These are phyloP conservation scores for Steinernema hermaphroditum DNA, from an alignment of 2,888 invertebrate genomes.

Conservation along the genomic window DNA sequence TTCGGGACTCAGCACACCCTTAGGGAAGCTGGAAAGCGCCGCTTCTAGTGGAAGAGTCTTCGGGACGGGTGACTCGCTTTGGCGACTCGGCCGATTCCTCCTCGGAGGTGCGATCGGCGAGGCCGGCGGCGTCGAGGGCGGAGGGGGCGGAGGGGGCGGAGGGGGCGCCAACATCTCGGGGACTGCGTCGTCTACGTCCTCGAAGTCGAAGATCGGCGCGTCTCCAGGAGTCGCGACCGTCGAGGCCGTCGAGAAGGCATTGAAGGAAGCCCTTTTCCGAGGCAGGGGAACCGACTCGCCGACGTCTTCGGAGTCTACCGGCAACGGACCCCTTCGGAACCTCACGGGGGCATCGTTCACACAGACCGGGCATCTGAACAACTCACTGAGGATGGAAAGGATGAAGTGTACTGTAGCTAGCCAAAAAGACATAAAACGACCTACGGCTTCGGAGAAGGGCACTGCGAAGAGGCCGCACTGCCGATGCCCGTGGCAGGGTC, in stretches of 20 bases:
- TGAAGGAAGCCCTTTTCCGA: conserved; percentile 9
- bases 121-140: neutral
- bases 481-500: neutral
- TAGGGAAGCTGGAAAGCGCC: too few relatives aligned
- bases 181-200: neutral
- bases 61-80: neutral
- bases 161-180: conserved; percentile 1
- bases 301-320: neutral
- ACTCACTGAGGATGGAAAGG: too few relatives aligned
- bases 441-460: conserved; percentile 10
- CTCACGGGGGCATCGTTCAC: neutral
- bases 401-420: too few relatives aligned
- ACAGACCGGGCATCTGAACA: neutral
- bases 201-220: neutral
- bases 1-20: neutral
- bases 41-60: neutral
- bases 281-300: neutral
- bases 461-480: neutral
- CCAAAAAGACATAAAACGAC: neutral
- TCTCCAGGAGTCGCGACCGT: neutral
- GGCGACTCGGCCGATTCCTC: neutral
- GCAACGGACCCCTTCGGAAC: neutral
- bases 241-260: neutral
- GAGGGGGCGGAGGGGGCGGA: neutral
- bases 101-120: conserved; percentile 12